Evolutionary conservation across 2,113 vertebrate genomes (phyloP).

Genomic region (Mormyrus iriodes): DNA sequence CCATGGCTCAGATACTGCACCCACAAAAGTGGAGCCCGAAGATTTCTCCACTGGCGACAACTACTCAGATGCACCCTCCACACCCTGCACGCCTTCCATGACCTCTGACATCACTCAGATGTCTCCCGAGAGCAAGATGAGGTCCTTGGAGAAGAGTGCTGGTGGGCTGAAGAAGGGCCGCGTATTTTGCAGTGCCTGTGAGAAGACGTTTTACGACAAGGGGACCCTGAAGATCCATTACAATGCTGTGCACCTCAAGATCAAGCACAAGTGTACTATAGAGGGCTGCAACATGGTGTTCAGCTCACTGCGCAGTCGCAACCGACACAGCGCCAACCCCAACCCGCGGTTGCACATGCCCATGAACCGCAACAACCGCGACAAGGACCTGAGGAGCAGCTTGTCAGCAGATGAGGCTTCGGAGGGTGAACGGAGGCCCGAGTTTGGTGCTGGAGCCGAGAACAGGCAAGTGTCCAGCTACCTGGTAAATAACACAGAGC

Average conservation of each 20-base stretch:
- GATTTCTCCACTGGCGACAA: slow-evolving; percentile 72
- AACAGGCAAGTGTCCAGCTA: slow-evolving; percentile 68
- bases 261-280: slow-evolving; percentile 95
- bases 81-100: slow-evolving; percentile 64
- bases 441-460: slow-evolving; percentile 56
- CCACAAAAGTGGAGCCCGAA: slow-evolving; percentile 70
- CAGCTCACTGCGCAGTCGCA: slow-evolving; percentile 88
- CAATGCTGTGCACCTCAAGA: slow-evolving; percentile 96
- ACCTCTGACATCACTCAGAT: slow-evolving; percentile 72
- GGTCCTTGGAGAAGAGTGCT: slow-evolving; percentile 64
- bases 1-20: slow-evolving; percentile 54
- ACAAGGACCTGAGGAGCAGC: slow-evolving; percentile 78
- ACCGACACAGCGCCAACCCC: slow-evolving; percentile 94
- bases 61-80: slow-evolving; percentile 63
- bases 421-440: slow-evolving; percentile 61
- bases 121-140: slow-evolving; percentile 74
- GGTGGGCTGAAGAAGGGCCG: slow-evolving; percentile 79
- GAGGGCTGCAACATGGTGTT: slow-evolving; percentile 99
- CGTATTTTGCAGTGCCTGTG: slow-evolving; percentile 90
- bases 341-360: slow-evolving; percentile 97
- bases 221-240: slow-evolving; percentile 98
- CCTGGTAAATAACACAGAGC: slow-evolving; percentile 64
- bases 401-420: slow-evolving; percentile 60
- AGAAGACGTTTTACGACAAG: slow-evolving; percentile 98
- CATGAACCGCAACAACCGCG: slow-evolving; percentile 92